Evolutionary conservation across 2,113 vertebrate genomes (phyloP), one percentile per base, ranked within the genome.

Genomic region (Zosterops pallidus): DNA sequence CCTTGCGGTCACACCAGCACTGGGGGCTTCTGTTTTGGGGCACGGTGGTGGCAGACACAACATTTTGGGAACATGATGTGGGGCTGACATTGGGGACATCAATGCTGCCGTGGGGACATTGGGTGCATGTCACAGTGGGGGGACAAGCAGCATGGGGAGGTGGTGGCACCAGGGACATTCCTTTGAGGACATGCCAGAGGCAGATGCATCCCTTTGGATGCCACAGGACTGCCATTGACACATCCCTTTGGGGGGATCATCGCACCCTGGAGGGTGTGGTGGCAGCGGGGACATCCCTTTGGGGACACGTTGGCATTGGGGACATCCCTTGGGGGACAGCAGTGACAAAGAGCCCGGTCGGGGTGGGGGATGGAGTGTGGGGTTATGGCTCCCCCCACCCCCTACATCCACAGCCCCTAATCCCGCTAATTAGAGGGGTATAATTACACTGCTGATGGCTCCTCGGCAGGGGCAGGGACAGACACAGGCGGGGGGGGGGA

Each of bases 351-450:
- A 57, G 35, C 22, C 46, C 28, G 11, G 5, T 14, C 23, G 20
- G 37, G 7, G 18, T 57, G 44, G 37, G 44, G 68, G 71, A 71
- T 42, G 33, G 60, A 31, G 44, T 49, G 37, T 12, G 44, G 68
- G 41, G 65, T 68, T 79, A 83, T 7, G 9, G 14, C 37, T 19
- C 11, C 14, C 49, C 11, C 15, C 6, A 2, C 42, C 52, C 81
- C 12, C 39, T 12, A 11, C 39, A 39, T 90, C 37, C 37, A 39
- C 37, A 39, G 71, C 57, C 81, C 81, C 77, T 90, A 97, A 97
- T 97, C 96, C 96, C 90, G 60, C 64, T 95, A 96, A 97, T 98
- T 97, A 97, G 82, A 80, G 64, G 72, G 41, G 90, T 49, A 91
- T 96, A 97, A 97, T 98, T 96, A 95, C 74, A 46, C 35, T 72